Percentiles rank a stretch among this genome's conserved stretches.
Conservation (phyloP, 2,113 vertebrate species). For the Calidris pygmaea region DNA sequence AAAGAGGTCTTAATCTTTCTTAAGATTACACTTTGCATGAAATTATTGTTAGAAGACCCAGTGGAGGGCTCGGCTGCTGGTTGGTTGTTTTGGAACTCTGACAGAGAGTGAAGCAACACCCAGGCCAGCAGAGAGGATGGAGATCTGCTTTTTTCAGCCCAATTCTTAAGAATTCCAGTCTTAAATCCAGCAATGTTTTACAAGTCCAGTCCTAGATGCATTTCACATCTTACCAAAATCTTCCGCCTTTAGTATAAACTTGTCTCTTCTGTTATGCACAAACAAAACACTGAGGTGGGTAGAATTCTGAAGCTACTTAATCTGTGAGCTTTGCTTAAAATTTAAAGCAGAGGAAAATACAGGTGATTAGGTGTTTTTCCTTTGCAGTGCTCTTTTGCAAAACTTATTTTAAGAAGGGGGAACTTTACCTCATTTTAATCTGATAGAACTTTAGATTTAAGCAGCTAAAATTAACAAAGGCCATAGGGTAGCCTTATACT, state of each 20-base stretch:
- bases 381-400: background rate
- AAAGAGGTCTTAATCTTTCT: background rate
- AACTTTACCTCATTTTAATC: background rate
- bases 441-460: background rate
- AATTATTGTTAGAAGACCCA: background rate
- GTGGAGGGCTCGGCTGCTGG: background rate
- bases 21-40: background rate
- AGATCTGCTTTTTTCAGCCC: background rate
- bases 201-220: background rate
- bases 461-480: background rate
- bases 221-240: background rate
- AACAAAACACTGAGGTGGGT: background rate
- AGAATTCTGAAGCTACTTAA: background rate
- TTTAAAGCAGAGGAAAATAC: background rate
- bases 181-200: background rate
- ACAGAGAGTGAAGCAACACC: accelerated
- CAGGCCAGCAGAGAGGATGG: accelerated
- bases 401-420: background rate
- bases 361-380: background rate
- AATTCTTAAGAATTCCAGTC: background rate
- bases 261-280: background rate
- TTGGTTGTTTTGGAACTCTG: background rate
- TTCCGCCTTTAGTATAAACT: background rate
- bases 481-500: background rate
- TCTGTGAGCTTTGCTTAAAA: background rate